phyloP scores from a whole-genome alignment of 1,140 invertebrate genomes.

The Druon quercuslanigerum region DNA sequence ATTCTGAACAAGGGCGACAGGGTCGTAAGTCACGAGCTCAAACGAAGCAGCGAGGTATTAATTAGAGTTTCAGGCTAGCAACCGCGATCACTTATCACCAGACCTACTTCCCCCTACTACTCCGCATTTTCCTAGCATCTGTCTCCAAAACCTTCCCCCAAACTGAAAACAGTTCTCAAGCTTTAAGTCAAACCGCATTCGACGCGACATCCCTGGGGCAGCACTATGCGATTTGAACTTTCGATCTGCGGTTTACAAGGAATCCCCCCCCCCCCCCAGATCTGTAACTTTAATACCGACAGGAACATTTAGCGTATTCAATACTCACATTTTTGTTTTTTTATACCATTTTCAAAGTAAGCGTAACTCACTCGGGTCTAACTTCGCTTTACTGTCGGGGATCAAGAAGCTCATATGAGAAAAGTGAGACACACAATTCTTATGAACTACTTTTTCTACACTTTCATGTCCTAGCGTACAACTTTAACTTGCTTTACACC shows the following conservation, averaged over 20 bases:
- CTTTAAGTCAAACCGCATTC: slow-evolving; percentile 57
- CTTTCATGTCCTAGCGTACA: no score
- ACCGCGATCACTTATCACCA: slow-evolving; percentile 74
- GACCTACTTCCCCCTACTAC: slow-evolving; percentile 34
- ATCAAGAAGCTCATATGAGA: no score
- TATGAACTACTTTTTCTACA: no score
- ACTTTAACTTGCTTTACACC: no score
- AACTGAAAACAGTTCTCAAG: slow-evolving; percentile 49
- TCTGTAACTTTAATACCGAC: slow-evolving; percentile 42
- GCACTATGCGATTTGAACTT: slow-evolving; percentile 57
- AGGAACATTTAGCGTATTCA: slow-evolving; percentile 36
- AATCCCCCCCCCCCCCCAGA: slow-evolving; percentile 34
- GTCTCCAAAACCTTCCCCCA: slow-evolving; percentile 6
- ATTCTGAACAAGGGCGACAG: slow-evolving; percentile 66
- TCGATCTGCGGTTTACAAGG: slow-evolving; percentile 53
- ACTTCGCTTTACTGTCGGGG: no score
- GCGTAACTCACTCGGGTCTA: no score
- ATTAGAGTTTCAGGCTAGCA: slow-evolving; percentile 73
- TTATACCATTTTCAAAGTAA: no score
- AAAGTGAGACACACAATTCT: no score
- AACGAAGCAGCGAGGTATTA: slow-evolving; percentile 75
- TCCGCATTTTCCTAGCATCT: slow-evolving; percentile 8
- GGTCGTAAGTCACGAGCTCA: slow-evolving; percentile 74
- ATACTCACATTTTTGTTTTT: neutral
- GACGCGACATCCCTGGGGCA: slow-evolving; percentile 46